Base-by-base conservation (phyloP, 2,113 vertebrate species). In the Rhabdornis inornatus region DNA sequence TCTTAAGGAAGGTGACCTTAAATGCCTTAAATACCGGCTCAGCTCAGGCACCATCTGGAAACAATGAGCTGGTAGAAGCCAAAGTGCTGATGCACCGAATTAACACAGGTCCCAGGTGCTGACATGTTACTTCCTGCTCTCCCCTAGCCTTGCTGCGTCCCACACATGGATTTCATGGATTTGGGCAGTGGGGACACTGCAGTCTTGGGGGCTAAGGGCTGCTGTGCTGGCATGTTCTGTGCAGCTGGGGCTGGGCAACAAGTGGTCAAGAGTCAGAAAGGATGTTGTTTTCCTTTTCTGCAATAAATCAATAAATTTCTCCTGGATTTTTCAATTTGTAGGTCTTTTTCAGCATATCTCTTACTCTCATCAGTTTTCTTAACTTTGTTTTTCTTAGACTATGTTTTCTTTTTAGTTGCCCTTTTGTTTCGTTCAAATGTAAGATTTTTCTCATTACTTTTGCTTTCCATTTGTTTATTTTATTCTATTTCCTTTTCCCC, bases 81-180 rank as follows among this genome's bases (percentile, higher is more conserved):
- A 65, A 93, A 93, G 95, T 97, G 94, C 90, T 93, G 95, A 95
- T 95, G 79, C 92, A 86, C 76, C 11, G 2, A 96, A 96, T 96
- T 97, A 97, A 84, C 49, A 7, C 85, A 78, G 30, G 72, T 71
- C 64, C 44, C 80, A 92, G 95, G 96, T 96, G 96, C 85, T 96
- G 95, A 97, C 92, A 92, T 87, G 93, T 79, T 92, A 92, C 85
- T 97, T 97, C 90, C 95, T 94, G 92, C 71, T 88, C 82, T 83
- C 65, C 56, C 49, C 66, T 40, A 52, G 68, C 72, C 57, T 77
- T 8, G 2, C 17, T 3, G 0, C 55, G 69, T 88, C 82, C 63
- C 39, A 77, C 78, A 70, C 33, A 17, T 3, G n/a, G 71, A 47
- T 90, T 92, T 93, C 0, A 3, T 9, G 37, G 68, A 28, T 88